Evolutionary conservation across 2,888 invertebrate species (phyloP), one percentile per base, ranked within the genome.

Genomic region (Calameuta filiformis): DNA sequence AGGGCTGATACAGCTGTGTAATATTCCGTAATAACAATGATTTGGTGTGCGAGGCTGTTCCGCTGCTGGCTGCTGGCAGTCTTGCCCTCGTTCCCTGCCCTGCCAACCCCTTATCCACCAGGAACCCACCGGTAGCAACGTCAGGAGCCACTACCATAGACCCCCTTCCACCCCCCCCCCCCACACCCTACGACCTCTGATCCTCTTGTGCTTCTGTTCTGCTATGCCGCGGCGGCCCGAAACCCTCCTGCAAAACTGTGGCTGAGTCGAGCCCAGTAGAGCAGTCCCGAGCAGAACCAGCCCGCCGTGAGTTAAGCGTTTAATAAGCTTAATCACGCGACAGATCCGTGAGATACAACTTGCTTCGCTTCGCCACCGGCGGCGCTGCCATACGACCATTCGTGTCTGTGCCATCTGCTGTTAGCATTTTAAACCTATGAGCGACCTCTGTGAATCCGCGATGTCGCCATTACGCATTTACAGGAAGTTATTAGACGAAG

Each of bases 241-340:
- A 40, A 40, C 71, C 77, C 71, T 76, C 75, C 68, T 76, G 82
- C 83, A 82, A 85, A 87, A 86, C 84, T 83, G 81, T 80, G 76
- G 75, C 69, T 76, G 73, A 79, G 33, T 78, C 81, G 80, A 79
- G 76, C 76, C 75, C 76, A 83, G 83, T 77, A 81, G 81, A 82
- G 81, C 83, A 80, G 82, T 40, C 37, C 69, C 78, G 81, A 86
- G 82, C 82, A 85, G 85, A 87, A 84, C 87, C 87, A 89, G 87
- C 84, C 85, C 86, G 82, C 87, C 84, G 87, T 91, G 91, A 91
- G 91, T 91, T 91, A 91, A 91, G 90, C 90, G 91, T 91, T 91
- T 91, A 91, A 91, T 91, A 91, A 91, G 91, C 91, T 91, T 91
- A 91, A 91, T 91, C 91, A 90, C 90, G 89, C 89, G 90, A 91